Conservation (phyloP, 2,113 vertebrate genomes). For the Meles meles region DNA sequence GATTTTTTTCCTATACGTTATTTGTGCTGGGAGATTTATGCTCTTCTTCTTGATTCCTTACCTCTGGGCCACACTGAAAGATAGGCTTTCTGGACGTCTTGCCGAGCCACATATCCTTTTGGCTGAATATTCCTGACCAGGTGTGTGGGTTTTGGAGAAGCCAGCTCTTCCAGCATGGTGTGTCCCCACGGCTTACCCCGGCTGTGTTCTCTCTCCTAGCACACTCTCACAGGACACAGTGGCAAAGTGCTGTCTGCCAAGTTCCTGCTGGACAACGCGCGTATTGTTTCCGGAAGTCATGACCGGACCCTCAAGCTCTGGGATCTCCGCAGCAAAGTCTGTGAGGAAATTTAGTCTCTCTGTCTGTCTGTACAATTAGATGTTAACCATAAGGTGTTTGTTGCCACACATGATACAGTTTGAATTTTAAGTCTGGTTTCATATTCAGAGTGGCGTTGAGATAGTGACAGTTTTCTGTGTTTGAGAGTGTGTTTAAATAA, state of each 20-base stretch:
- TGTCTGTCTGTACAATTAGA: neutral
- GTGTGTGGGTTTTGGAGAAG: neutral
- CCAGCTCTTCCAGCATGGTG: rapidly evolving
- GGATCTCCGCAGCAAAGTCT: constrained; percentile 99
- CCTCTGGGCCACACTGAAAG: neutral
- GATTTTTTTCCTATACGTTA: neutral
- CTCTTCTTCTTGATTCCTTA: neutral
- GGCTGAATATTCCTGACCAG: neutral
- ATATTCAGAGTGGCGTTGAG: too few relatives aligned
- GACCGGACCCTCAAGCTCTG: constrained; percentile 98
- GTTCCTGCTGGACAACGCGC: constrained; percentile 95
- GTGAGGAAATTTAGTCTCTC: constrained; percentile 83
- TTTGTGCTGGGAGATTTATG: neutral
- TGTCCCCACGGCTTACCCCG: neutral
- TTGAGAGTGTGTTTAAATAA: neutral
- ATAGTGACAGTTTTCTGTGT: too few relatives aligned
- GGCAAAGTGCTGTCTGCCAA: constrained; percentile 97
- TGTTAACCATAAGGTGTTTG: neutral
- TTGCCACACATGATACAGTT: neutral
- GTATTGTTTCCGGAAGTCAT: constrained; percentile 97
- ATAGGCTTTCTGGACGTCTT: neutral
- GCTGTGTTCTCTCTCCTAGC: constrained; percentile 81
- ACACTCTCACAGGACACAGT: constrained; percentile 97
- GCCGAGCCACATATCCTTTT: too few relatives aligned
- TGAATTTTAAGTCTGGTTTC: neutral